phyloP scores from a whole-genome alignment of 2,113 vertebrate species.

The Pelecanus crispus region DNA sequence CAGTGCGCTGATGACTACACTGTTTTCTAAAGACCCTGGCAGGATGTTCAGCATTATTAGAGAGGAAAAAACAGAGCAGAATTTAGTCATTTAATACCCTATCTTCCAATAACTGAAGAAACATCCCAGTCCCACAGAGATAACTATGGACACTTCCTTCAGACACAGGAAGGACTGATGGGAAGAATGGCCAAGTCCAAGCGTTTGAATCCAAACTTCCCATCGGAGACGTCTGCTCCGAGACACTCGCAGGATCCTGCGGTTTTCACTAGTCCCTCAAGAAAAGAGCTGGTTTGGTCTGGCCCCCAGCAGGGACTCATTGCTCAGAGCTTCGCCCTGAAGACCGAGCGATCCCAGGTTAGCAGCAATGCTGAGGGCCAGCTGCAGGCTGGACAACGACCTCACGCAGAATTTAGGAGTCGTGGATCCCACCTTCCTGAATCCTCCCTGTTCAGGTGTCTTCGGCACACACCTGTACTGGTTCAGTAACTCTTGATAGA shows the following conservation, averaged over 20 bases:
- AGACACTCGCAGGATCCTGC: background rate
- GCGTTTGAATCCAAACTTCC: background rate
- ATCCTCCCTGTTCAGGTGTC: background rate
- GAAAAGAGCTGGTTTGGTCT: background rate
- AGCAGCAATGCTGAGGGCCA: background rate
- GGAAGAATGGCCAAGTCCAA: background rate
- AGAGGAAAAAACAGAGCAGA: background rate
- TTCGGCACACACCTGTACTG: background rate
- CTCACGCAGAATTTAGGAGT: background rate
- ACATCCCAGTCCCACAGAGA: background rate
- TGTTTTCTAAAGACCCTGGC: background rate
- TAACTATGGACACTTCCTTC: background rate
- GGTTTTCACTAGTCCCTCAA: background rate
- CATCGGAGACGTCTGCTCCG: rapidly evolving
- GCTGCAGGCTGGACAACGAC: background rate
- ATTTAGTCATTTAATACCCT: background rate
- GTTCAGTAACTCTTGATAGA: background rate
- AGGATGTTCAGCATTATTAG: background rate
- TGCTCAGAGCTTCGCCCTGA: background rate
- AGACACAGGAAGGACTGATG: background rate
- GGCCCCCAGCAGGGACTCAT: background rate
- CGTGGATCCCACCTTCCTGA: background rate
- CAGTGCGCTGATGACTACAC: background rate
- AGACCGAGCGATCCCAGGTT: background rate
- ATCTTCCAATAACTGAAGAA: background rate